These are phyloP conservation scores for Chrysochloris asiatica DNA, from an alignment of 2,113 vertebrate genomes.

Conservation along the genomic window DNA sequence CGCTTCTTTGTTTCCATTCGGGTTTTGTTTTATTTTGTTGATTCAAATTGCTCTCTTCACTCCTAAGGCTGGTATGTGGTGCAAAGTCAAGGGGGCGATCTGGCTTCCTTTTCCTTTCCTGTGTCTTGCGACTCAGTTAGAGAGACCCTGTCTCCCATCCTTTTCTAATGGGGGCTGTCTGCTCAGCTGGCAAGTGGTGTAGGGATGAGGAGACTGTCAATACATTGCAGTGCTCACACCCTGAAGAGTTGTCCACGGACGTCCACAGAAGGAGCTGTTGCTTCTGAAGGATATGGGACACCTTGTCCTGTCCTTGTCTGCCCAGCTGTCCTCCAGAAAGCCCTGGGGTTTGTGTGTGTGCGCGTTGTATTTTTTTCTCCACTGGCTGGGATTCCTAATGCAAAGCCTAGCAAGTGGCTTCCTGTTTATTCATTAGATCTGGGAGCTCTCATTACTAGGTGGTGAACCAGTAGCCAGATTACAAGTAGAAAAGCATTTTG, in stretches of 20 bases:
- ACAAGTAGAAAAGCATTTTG: not conserved
- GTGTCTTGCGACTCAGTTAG: not conserved
- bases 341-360: no score
- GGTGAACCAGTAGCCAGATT: constrained; percentile 41
- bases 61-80: not conserved
- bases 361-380: not conserved
- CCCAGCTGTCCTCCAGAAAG: not conserved
- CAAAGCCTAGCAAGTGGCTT: not conserved
- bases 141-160: not conserved
- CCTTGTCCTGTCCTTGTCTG: not conserved
- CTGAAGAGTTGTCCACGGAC: no score
- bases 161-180: accelerated
- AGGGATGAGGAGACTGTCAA: no score
- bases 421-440: constrained; percentile 11
- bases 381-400: not conserved
- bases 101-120: not conserved
- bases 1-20: no score
- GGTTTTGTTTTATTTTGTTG: no score
- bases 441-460: constrained; percentile 2
- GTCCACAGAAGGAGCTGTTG: not conserved
- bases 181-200: not conserved
- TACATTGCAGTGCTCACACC: not conserved
- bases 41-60: not conserved
- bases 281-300: not conserved
- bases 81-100: not conserved